phyloP scores from a whole-genome alignment of 2,888 invertebrate genomes.

The Scaptomyza flava region DNA sequence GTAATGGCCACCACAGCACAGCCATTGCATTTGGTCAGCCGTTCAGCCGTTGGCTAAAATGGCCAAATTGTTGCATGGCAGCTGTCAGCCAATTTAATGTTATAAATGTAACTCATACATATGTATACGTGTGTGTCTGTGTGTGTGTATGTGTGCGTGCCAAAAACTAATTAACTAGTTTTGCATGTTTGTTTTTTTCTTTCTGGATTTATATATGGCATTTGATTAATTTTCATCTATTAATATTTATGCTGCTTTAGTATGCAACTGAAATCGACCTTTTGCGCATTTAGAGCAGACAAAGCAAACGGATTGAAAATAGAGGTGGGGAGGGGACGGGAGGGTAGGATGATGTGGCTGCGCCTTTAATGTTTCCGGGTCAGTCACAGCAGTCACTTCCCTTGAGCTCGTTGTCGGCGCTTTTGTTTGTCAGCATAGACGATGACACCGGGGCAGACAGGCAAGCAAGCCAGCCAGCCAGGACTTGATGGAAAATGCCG shows the following conservation, averaged over 20 bases:
- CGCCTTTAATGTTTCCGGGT: constrained; percentile 77
- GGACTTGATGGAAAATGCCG: constrained; percentile 62
- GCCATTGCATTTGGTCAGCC: constrained; percentile 45
- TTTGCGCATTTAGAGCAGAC: constrained; percentile 60
- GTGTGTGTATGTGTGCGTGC: constrained; percentile 47
- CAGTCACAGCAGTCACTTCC: constrained; percentile 78
- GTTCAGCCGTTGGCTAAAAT: constrained; percentile 27
- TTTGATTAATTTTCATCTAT: constrained; percentile 74
- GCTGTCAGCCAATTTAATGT: constrained; percentile 72
- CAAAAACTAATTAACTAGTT: constrained; percentile 75
- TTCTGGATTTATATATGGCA: constrained; percentile 10
- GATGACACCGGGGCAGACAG: constrained; percentile 69
- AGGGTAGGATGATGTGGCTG: constrained; percentile 23
- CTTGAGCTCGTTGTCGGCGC: constrained; percentile 78
- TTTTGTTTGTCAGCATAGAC: constrained; percentile 78
- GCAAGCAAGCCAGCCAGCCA: constrained; percentile 15
- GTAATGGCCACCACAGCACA: constrained; percentile 59
- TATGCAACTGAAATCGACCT: constrained; percentile 29
- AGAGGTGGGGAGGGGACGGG: not conserved
- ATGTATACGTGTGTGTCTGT: not conserved
- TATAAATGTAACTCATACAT: constrained; percentile 39
- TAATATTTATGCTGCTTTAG: constrained; percentile 71
- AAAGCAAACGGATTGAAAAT: constrained; percentile 28
- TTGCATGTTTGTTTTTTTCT: constrained; percentile 42
- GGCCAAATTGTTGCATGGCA: constrained; percentile 64